Evolutionary conservation across 2,113 vertebrate species (phyloP), one percentile per base, ranked within the genome.

Genomic region (Machaerirhynchus nigripectus): DNA sequence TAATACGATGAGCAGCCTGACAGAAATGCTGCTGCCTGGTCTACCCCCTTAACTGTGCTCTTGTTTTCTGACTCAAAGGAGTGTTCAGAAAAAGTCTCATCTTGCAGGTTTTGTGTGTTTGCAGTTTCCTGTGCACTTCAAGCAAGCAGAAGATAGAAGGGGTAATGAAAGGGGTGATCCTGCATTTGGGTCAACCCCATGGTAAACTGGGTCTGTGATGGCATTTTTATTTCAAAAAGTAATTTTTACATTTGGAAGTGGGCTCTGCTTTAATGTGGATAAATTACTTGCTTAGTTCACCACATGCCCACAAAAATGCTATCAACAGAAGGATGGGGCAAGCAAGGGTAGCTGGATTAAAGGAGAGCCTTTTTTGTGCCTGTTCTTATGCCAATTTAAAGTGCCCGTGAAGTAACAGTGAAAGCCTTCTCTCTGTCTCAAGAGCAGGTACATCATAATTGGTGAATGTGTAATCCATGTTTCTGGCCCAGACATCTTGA

Each of bases 121-220:
- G 56, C 16, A 26, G 39, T 67, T 63, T 78, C 78, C 28, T 46
- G 23, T 60, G n/a, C 6, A 8, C 4, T 46, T 84, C 4, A 59
- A 42, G 24, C 0, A 1, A 30, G 10, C 9, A 31, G 67, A 85
- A 90, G 19, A 3, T 22, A 19, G 6, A 35, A 8, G 30, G 27
- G 23, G 4, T 55, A 78, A 16, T 47, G 15, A 37, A 82, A 30
- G 27, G 21, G 7, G 10, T 60, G 9, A 70, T 87, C 16, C 27
- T 3, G 1, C 27, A 13, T 87, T 69, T 78, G 7, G 3, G 20
- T 71, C 88, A 73, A 11, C 27, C 12, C 9, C 3, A 7, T 31
- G 20, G 23, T 70, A 59, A 56, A 31, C 15, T 92, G 30, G 4
- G 9, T 70, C 35, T 71, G 75, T 20, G 18, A 24, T 83, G 30